Evolutionary conservation across 1,140 invertebrate species (phyloP), one percentile per base, ranked within the genome.

Genomic region (Acromyrmex heyeri): DNA sequence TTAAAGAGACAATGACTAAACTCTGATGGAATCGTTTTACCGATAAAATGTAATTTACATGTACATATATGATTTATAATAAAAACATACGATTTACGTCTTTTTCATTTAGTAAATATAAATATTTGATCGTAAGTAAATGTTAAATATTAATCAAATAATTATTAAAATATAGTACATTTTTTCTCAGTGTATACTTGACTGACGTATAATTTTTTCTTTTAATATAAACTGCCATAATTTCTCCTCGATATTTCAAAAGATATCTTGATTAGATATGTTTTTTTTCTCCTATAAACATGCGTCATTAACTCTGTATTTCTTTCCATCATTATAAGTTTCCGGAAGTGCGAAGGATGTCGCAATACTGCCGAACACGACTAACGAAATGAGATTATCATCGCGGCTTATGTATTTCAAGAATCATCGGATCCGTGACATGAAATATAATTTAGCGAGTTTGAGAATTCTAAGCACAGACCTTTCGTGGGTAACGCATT

Each of bases 381-480:
- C 70, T 73, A 61, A 70, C 48, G 50, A 24, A 87, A 86, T 73
- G 79, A 89, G 62, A 76, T 82, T 79, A 73, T 64, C 67, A 86
- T 86, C 76, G 76, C 55, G 75, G 72, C 70, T 89, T 89, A 89
- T 86, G 88, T 90, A 90, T 90, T 90, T 89, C 76, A 61, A 59
- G 50, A 81, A 82, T 88, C 87, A 89, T 90, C 88, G 87, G 61
- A 57, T 89, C 38, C 87, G 88, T 89, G 88, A 86, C 76, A n/a
- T 76, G 77, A 83, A 61, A 86, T 82, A 86, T 90, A 90, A 90
- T 90, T 90, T 88, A 65, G n/a, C 48, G 59, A n/a, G 62, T 50
- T 89, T 90, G 77, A 85, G 86, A 89, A 90, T 90, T 90, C 88
- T 86, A 89, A 75, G 88, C 88, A 90, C 88, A 90, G 55, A 90